phyloP scores from a whole-genome alignment of 1,140 invertebrate genomes.

The Papilio polytes region DNA sequence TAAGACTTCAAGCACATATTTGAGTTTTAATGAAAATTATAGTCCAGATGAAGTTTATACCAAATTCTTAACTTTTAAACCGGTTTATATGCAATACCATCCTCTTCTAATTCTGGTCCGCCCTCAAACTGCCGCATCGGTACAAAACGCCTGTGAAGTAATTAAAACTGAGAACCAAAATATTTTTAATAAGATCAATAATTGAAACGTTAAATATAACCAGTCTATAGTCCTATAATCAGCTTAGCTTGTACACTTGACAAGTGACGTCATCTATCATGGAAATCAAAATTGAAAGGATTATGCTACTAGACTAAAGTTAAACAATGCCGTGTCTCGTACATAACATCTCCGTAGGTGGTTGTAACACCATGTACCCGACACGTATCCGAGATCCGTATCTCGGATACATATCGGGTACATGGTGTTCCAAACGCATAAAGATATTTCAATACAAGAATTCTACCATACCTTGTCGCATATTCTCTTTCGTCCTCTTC shows the following conservation, averaged over 20 bases:
- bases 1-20: not conserved
- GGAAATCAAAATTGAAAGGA: too few relatives aligned
- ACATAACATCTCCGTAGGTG: too few relatives aligned
- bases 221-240: too few relatives aligned
- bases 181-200: not conserved
- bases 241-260: too few relatives aligned
- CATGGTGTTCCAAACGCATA: not conserved
- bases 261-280: too few relatives aligned
- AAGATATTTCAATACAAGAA: not conserved
- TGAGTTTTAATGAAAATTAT: not conserved
- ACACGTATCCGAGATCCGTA: too few relatives aligned
- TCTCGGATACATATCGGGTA: too few relatives aligned
- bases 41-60: not conserved
- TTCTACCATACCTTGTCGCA: conserved; percentile 5
- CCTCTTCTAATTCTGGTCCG: conserved; percentile 5
- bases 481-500: conserved; percentile 19
- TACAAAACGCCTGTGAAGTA: not conserved
- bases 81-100: conserved; percentile 19
- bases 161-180: not conserved
- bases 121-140: conserved; percentile 20
- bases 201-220: not conserved
- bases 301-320: too few relatives aligned
- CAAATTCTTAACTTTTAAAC: conserved; percentile 29
- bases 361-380: too few relatives aligned
- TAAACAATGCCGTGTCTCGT: too few relatives aligned